Evolutionary conservation across 2,113 vertebrate genomes (phyloP), one percentile per base, ranked within the genome.

Genomic region (Peucedramus taeniatus): DNA sequence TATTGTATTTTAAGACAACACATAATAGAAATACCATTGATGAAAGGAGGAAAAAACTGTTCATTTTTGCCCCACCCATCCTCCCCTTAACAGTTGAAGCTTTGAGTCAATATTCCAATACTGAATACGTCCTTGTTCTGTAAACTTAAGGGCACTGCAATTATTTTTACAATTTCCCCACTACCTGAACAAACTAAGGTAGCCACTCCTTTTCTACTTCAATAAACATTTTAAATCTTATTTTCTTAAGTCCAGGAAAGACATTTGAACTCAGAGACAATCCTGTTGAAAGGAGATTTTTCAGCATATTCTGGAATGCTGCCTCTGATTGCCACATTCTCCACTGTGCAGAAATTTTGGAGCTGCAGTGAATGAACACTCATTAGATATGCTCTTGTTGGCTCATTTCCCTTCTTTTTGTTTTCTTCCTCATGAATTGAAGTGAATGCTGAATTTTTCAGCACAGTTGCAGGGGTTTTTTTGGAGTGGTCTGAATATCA

Each of bases 401-500:
- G 84, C 85, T 94, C 56, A 66, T 69, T 96, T 96, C 69, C n/a
- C 40, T 89, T 92, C 60, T 60, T 60, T 87, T 63, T 91, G 28
- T 61, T 89, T 88, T 91, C 71, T 74, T 94, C 77, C 54, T 90
- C 66, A 40, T 53, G 70, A 94, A 76, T 24, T 84, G 65, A 90
- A 91, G 47, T 26, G 33, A 74, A 77, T 82, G n/a, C 45, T 93
- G 65, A 40, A 75, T 81, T 90, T 95, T 89, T 54, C 80, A 78
- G 44, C 64, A 50, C 59, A 51, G 49, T 89, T 86, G 47, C 30
- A 53, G 19, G 28, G 0, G 1, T 33, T 83, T 96, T 89, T 89
- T 68, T 57, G 28, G 37, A 15, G 54, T 66, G 45, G 19, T 90
- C 66, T 87, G 79, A 85, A 65, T 85, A 53, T 61, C 37, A 59